Evolutionary conservation across 2,888 invertebrate species (phyloP).

Genomic region (Eupithecia subfuscata): DNA sequence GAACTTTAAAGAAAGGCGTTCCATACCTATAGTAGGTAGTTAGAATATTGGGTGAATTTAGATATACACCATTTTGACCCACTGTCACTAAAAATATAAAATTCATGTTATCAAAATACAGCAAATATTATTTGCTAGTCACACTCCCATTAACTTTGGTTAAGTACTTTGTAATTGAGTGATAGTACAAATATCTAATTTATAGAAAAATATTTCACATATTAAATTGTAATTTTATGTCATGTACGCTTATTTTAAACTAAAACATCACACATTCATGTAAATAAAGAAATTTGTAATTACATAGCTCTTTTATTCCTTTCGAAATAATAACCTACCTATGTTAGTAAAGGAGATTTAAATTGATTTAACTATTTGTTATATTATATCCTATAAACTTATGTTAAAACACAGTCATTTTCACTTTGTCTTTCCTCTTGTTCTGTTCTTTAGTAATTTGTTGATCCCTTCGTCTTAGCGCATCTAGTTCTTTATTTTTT

Average conservation of each 20-base stretch:
- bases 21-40: conserved; percentile 71
- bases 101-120: conserved; percentile 65
- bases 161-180: conserved; percentile 81
- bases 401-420: conserved; percentile 88
- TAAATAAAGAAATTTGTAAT: conserved; percentile 83
- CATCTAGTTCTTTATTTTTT: conserved; percentile 85
- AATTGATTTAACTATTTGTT: conserved; percentile 7
- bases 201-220: conserved; percentile 82
- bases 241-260: conserved; percentile 84
- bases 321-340: background rate
- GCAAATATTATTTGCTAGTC: conserved; percentile 83
- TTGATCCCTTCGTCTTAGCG: conserved; percentile 84
- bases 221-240: conserved; percentile 82
- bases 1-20: conserved; percentile 60
- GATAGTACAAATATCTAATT: conserved; percentile 84
- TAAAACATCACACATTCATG: conserved; percentile 79
- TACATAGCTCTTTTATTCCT: conserved; percentile 44
- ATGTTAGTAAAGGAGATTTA: background rate
- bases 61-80: conserved; percentile 63
- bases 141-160: conserved; percentile 77
- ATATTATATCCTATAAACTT: background rate
- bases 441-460: conserved; percentile 88
- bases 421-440: conserved; percentile 88
- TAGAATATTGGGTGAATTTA: conserved; percentile 61
- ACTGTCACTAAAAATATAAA: conserved; percentile 72